Evolutionary conservation across 2,113 vertebrate species (phyloP).

Genomic region (Atractosteus spatula): DNA sequence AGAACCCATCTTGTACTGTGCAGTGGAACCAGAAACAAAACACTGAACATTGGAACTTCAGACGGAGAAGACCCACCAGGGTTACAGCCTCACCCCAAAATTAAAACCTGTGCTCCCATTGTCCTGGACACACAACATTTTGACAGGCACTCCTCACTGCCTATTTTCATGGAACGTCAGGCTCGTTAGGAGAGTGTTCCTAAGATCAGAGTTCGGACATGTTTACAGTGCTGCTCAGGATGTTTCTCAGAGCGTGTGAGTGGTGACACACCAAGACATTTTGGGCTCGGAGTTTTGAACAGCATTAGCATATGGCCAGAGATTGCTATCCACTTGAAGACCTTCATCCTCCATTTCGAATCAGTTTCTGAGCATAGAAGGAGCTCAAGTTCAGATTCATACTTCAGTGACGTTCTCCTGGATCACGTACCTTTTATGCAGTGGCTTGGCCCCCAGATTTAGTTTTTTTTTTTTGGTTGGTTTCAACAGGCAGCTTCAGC

Average conservation of each 20-base stretch:
- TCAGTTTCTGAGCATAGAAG: too few relatives aligned
- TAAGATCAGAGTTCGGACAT: conserved; percentile 70
- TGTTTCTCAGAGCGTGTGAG: conserved; percentile 62
- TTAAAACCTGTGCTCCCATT: conserved; percentile 64
- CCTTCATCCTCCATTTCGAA: background rate
- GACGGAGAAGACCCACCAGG: conserved; percentile 44
- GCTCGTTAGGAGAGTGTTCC: conserved; percentile 43
- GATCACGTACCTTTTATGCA: too few relatives aligned
- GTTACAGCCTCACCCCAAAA: conserved; percentile 57
- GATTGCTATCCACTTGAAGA: conserved; percentile 15
- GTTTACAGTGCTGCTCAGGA: conserved; percentile 77
- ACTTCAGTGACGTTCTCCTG: conserved; percentile 30
- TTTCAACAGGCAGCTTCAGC: background rate
- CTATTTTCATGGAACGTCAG: conserved; percentile 46
- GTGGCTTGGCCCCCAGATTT: conserved; percentile 14
- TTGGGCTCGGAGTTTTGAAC: conserved; percentile 61
- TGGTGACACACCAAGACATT: conserved; percentile 50
- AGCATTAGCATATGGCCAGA: conserved; percentile 37
- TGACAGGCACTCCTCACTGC: too few relatives aligned
- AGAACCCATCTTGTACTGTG: background rate
- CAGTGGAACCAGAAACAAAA: conserved; percentile 39
- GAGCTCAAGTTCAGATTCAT: conserved; percentile 52
- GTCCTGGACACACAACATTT: conserved; percentile 45
- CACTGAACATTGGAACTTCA: conserved; percentile 46
- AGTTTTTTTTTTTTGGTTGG: conserved; percentile 39